A percentile compares a stretch with the other conserved stretches of the same genome.
These are phyloP conservation scores for Himalopsyche tibetana DNA, from an alignment of 2,888 invertebrate genomes.

Conservation along the genomic window DNA sequence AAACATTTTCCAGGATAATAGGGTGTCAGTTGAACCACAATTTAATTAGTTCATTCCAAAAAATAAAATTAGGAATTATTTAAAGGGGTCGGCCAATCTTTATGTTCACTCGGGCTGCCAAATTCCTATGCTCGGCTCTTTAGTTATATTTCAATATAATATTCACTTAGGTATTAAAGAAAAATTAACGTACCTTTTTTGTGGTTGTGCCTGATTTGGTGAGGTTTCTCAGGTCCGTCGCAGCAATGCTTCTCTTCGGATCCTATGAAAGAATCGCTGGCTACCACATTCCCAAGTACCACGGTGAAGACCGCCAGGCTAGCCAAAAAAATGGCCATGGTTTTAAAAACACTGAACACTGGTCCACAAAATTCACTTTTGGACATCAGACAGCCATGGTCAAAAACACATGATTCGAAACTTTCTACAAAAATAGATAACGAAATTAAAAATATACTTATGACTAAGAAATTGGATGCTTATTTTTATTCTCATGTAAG, in stretches of 20 bases:
- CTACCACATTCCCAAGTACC: background rate
- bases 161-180: background rate
- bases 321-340: background rate
- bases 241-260: slow-evolving; percentile 14
- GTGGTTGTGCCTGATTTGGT: background rate
- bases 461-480: too few relatives aligned
- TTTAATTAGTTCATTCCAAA: too few relatives aligned
- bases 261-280: background rate
- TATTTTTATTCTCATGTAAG: too few relatives aligned
- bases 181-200: background rate
- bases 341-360: background rate
- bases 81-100: too few relatives aligned
- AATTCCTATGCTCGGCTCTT: too few relatives aligned
- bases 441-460: too few relatives aligned
- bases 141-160: background rate
- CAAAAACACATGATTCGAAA: background rate
- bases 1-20: too few relatives aligned
- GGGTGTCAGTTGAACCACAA: too few relatives aligned
- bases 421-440: too few relatives aligned
- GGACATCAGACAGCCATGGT: background rate
- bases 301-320: background rate
- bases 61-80: too few relatives aligned
- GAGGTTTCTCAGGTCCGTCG: background rate
- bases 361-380: slow-evolving; percentile 11
- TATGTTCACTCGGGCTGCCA: too few relatives aligned